Percentiles rank a stretch among this genome's conserved stretches.
Conservation (phyloP, 37 sponge, comb jelly and placozoan genomes). For the Hormiphora californensis region DNA sequence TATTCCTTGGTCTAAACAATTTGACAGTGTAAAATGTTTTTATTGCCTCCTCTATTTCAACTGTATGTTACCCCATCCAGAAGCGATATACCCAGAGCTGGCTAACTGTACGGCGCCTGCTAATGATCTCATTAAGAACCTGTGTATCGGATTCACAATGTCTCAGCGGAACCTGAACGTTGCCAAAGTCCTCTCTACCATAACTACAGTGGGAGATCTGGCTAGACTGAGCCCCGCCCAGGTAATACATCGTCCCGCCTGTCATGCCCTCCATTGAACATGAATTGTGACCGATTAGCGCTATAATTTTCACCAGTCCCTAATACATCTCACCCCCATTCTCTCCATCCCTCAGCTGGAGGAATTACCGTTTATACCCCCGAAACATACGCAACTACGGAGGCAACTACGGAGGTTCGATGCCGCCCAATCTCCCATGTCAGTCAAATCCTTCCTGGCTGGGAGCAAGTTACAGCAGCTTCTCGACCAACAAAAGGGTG, state of each 20-base stretch:
- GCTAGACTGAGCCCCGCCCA: constrained; percentile 22
- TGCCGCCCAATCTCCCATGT: constrained; percentile 28
- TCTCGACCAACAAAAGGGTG: not conserved
- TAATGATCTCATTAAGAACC: not conserved
- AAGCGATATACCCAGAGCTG: not conserved
- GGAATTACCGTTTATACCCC: constrained; percentile 29
- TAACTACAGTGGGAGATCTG: constrained; percentile 42
- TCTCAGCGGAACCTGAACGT: constrained; percentile 23
- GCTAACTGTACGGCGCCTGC: constrained; percentile 4
- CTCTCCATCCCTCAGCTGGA: not conserved
- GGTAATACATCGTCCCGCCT: no score
- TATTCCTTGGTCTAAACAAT: no score
- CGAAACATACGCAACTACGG: constrained; percentile 33
- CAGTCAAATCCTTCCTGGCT: constrained; percentile 31
- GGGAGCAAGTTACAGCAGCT: not conserved
- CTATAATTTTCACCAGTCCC: no score
- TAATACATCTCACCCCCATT: not conserved
- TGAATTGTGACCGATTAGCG: no score
- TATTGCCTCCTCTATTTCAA: no score
- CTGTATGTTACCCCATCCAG: not conserved
- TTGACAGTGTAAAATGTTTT: no score
- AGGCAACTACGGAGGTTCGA: constrained; percentile 12
- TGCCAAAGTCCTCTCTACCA: not conserved
- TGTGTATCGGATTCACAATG: constrained; percentile 18
- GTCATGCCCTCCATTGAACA: no score